These are phyloP conservation scores for Synanthedon formicaeformis DNA, from an alignment of 2,888 invertebrate genomes.

Conservation along the genomic window DNA sequence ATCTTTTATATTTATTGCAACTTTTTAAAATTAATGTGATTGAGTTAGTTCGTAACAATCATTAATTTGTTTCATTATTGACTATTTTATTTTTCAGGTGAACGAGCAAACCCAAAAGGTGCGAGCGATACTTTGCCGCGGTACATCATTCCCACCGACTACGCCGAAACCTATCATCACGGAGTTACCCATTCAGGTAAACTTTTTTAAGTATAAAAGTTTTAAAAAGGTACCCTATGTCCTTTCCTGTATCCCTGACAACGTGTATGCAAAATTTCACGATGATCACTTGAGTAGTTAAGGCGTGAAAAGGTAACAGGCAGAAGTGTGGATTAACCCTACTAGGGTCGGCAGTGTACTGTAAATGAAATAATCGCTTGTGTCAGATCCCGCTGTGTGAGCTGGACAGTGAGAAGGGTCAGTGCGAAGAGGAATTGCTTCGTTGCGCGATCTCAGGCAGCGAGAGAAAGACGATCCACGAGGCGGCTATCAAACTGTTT, in stretches of 20 bases:
- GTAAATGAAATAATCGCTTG: background rate
- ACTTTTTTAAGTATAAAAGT: too few relatives aligned
- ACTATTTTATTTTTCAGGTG: conserved; percentile 47
- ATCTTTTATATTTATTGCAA: too few relatives aligned
- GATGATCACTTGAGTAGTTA: too few relatives aligned
- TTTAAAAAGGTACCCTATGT: too few relatives aligned
- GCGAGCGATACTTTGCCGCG: conserved; percentile 88
- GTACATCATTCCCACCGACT: conserved; percentile 87
- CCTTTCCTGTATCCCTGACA: too few relatives aligned
- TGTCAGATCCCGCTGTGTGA: conserved; percentile 81
- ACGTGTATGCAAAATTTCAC: too few relatives aligned
- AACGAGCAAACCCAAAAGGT: conserved; percentile 83
- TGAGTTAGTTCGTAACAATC: too few relatives aligned
- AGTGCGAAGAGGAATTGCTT: conserved; percentile 81
- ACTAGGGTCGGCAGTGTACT: too few relatives aligned
- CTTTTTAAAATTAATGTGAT: too few relatives aligned
- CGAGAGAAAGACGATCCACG: conserved; percentile 76
- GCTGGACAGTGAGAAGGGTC: conserved; percentile 81
- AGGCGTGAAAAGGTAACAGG: too few relatives aligned
- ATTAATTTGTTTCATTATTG: too few relatives aligned
- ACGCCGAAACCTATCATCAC: conserved; percentile 86
- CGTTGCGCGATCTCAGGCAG: conserved; percentile 74
- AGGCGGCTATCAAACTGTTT: conserved; percentile 89
- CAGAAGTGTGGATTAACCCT: too few relatives aligned
- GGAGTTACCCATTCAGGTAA: conserved; percentile 77